Evolutionary conservation across 1,140 invertebrate species (phyloP).

Genomic region (Sogatella furcifera): DNA sequence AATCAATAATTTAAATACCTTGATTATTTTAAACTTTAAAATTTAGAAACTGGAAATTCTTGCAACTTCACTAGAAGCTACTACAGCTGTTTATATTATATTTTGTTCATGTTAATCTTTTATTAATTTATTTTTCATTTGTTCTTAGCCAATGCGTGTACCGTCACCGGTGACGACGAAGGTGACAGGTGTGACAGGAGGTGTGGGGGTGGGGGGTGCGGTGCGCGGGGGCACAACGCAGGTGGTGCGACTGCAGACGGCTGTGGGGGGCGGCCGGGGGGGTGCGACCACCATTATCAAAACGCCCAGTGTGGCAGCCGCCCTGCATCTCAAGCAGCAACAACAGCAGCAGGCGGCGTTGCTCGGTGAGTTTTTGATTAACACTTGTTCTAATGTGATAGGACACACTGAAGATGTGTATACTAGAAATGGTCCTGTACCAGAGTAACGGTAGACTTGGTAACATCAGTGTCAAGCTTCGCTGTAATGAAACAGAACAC

Average conservation of each 20-base stretch:
- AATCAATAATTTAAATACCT: too few relatives aligned
- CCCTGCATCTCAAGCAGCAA: conserved; percentile 7
- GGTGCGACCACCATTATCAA: conserved; percentile 24
- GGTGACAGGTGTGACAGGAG: conserved; percentile 27
- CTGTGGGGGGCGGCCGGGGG: conserved; percentile 25
- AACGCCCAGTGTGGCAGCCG: conserved; percentile 11
- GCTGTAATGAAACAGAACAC: too few relatives aligned
- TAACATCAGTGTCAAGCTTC: too few relatives aligned
- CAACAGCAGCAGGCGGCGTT: conserved; percentile 16
- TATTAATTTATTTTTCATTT: too few relatives aligned
- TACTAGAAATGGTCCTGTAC: too few relatives aligned
- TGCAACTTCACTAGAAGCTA: too few relatives aligned
- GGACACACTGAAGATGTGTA: not conserved
- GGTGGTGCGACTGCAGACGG: conserved; percentile 41
- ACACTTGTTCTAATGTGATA: too few relatives aligned
- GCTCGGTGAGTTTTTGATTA: conserved; percentile 7
- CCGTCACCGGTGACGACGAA: conserved; percentile 19
- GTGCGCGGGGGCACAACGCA: conserved; percentile 21
- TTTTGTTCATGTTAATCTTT: too few relatives aligned
- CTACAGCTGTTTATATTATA: too few relatives aligned
- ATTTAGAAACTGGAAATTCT: too few relatives aligned
- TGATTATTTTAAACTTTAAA: too few relatives aligned
- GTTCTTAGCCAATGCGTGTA: conserved; percentile 9
- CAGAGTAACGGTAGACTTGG: too few relatives aligned
- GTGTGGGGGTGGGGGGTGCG: conserved; percentile 32